Conservation (phyloP, 2,113 vertebrate species). For the Corythoichthys haematopterus region DNA sequence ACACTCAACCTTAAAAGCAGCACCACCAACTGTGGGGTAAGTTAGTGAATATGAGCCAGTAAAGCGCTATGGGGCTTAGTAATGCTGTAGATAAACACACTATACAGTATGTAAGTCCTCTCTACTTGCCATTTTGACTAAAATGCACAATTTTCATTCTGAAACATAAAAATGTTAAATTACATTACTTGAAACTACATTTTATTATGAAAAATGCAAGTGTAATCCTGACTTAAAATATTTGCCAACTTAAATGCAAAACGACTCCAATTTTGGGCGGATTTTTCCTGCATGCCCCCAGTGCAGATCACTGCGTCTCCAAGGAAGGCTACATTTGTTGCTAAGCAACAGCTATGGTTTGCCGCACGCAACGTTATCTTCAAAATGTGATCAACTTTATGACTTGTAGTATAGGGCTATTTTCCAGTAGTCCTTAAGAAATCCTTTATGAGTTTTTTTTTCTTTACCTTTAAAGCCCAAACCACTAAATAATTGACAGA, state of each 20-base stretch:
- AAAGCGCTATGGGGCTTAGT: too few species aligned
- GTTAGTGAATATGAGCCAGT: too few species aligned
- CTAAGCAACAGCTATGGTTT: slow-evolving; percentile 58
- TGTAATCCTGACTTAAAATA: slow-evolving; percentile 5
- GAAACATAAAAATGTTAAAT: background rate
- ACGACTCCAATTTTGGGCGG: slow-evolving; percentile 33
- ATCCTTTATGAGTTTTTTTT: too few species aligned
- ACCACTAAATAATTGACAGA: too few species aligned
- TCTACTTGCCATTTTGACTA: background rate
- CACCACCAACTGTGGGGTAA: too few species aligned
- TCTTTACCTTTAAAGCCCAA: too few species aligned
- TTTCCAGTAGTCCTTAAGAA: too few species aligned
- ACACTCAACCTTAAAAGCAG: too few species aligned
- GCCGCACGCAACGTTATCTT: slow-evolving; percentile 41
- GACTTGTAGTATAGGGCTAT: slow-evolving; percentile 11
- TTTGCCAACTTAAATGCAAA: slow-evolving; percentile 18
- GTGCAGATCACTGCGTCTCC: slow-evolving; percentile 56
- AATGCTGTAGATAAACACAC: too few species aligned
- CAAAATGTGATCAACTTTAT: slow-evolving; percentile 28
- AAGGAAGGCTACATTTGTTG: slow-evolving; percentile 61
- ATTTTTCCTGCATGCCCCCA: slow-evolving; percentile 44
- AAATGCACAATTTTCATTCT: background rate
- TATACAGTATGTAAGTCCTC: too few species aligned
- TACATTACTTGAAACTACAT: background rate
- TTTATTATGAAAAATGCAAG: background rate